These are phyloP conservation scores for Calidris pygmaea DNA, from an alignment of 2,113 vertebrate species.

Conservation along the genomic window DNA sequence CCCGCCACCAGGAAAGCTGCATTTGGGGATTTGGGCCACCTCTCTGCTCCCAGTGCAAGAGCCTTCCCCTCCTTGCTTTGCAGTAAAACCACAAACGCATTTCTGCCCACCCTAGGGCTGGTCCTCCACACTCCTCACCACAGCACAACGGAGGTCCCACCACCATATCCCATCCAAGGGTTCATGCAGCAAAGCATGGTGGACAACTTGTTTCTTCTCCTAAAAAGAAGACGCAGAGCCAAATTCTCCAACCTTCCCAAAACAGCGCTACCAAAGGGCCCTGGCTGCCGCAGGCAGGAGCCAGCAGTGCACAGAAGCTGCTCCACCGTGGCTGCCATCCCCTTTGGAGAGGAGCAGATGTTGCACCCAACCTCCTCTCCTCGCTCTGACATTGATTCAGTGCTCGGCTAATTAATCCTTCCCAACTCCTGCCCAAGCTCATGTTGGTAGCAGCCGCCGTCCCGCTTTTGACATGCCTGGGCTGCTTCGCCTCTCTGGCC, in stretches of 20 bases:
- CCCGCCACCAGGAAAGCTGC: fast-evolving
- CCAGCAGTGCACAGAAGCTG: neutral
- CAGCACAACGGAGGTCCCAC: fast-evolving
- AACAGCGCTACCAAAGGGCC: neutral
- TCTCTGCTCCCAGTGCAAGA: neutral
- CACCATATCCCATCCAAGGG: neutral
- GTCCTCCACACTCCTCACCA: fast-evolving
- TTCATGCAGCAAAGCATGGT: neutral
- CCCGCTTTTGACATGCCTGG: neutral
- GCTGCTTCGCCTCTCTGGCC: neutral
- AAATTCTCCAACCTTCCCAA: neutral
- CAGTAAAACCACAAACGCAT: neutral
- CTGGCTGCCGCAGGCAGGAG: fast-evolving
- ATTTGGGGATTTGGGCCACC: neutral
- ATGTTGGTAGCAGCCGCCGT: neutral
- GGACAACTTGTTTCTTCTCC: neutral
- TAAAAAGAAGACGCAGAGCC: neutral
- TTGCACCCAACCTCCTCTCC: neutral
- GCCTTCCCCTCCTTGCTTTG: neutral
- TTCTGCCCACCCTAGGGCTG: neutral
- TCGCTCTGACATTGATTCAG: neutral
- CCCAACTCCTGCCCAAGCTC: neutral
- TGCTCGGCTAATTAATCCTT: slow-evolving; percentile 7
- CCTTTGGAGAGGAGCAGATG: neutral
- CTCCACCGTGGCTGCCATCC: neutral